A percentile compares a stretch with the other conserved stretches of the same genome.
Conservation (phyloP, 2,113 vertebrate genomes). For the Echinops telfairi region DNA sequence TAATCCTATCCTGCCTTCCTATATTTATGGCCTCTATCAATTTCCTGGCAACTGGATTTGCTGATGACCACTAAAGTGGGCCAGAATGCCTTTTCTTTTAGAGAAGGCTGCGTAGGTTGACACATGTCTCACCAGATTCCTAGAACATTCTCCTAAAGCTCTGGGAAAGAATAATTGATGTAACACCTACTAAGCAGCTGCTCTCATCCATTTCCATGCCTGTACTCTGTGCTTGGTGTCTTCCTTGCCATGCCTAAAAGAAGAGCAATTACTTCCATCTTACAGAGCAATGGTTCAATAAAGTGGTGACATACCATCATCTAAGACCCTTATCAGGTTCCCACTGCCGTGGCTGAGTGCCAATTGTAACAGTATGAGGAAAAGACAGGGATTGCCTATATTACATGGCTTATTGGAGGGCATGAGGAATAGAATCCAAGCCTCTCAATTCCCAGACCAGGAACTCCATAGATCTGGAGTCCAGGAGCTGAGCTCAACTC, state of each 20-base stretch:
- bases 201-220: neutral
- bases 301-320: neutral
- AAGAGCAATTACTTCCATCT: neutral
- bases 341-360: neutral
- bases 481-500: neutral
- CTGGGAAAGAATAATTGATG: neutral
- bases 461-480: neutral
- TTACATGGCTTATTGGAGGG: neutral
- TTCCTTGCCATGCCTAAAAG: neutral
- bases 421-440: neutral
- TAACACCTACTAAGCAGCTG: neutral
- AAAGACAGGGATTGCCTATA: neutral
- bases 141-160: neutral
- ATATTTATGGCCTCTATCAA: fast-evolving
- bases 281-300: neutral
- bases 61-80: neutral
- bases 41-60: neutral
- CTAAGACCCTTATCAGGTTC: neutral
- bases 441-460: neutral
- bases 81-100: neutral
- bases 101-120: neutral
- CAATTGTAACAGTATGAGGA: neutral
- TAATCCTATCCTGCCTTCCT: neutral
- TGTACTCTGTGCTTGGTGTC: neutral
- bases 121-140: neutral